Evolutionary conservation across 2,797 vertebrate species (phyloP).

Genomic region (Myripristis murdjan): DNA sequence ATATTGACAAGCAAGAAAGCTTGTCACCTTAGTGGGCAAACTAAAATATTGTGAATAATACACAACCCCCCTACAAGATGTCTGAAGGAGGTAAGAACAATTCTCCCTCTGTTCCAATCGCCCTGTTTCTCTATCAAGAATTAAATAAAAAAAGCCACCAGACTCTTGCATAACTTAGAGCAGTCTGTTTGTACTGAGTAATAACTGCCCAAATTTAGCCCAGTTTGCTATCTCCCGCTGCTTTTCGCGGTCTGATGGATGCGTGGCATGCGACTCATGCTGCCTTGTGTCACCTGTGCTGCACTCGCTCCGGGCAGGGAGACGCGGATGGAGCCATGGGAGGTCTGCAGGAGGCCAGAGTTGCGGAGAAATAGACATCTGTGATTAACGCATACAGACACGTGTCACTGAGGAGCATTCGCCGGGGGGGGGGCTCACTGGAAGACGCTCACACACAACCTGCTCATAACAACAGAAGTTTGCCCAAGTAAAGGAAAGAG

Average conservation of each 20-base stretch:
- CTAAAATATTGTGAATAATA: slow-evolving; percentile 39
- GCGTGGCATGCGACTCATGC: slow-evolving; percentile 64
- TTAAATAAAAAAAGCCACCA: slow-evolving; percentile 37
- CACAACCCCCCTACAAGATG: slow-evolving; percentile 13
- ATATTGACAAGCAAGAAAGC: slow-evolving; percentile 46
- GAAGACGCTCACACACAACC: slow-evolving; percentile 72
- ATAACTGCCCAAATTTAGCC: slow-evolving; percentile 71
- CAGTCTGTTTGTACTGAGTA: slow-evolving; percentile 60
- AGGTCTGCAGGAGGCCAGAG: slow-evolving; percentile 70
- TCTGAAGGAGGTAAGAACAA: slow-evolving; percentile 18
- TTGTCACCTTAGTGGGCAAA: slow-evolving; percentile 33
- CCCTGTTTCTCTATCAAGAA: neutral
- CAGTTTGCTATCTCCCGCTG: slow-evolving; percentile 64
- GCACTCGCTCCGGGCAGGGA: slow-evolving; percentile 55
- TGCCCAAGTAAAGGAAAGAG: slow-evolving; percentile 60
- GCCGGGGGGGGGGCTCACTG: slow-evolving; percentile 53
- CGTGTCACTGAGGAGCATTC: slow-evolving; percentile 64
- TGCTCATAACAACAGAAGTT: slow-evolving; percentile 57
- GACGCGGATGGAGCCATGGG: slow-evolving; percentile 64
- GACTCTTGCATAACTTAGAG: slow-evolving; percentile 62
- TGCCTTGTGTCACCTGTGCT: slow-evolving; percentile 75
- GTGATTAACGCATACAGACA: slow-evolving; percentile 79
- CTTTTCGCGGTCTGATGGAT: slow-evolving; percentile 61
- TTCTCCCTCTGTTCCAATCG: slow-evolving; percentile 35
- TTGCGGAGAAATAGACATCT: slow-evolving; percentile 72